A percentile compares a stretch with the other conserved stretches of the same genome.
phyloP scores from a whole-genome alignment of 2,888 invertebrate genomes.

The Willowsia nigromaculata region DNA sequence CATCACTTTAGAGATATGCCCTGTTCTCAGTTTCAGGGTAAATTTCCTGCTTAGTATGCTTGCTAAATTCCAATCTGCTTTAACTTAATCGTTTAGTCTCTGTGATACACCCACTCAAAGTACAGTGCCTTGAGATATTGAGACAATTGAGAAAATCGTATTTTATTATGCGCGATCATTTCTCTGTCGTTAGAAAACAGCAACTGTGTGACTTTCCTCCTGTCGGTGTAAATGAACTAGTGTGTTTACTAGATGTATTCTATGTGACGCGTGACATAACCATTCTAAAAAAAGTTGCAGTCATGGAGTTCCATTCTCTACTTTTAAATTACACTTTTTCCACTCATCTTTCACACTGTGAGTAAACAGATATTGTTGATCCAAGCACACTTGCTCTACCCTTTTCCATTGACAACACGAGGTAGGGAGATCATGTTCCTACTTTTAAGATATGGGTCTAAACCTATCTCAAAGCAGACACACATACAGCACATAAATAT shows the following conservation, averaged over 20 bases:
- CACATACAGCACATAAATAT: neutral
- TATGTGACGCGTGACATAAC: too few species aligned
- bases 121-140: too few species aligned
- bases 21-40: neutral
- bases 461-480: neutral
- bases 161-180: neutral
- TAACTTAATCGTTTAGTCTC: neutral
- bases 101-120: constrained; percentile 4
- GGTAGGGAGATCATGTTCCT: neutral
- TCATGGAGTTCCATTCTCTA: too few species aligned
- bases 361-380: too few species aligned
- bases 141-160: neutral
- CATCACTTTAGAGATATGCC: neutral
- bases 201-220: too few species aligned
- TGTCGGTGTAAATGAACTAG: too few species aligned
- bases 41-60: neutral
- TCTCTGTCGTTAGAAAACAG: neutral
- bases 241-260: too few species aligned
- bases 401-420: neutral
- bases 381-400: too few species aligned
- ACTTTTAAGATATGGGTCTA: too few species aligned
- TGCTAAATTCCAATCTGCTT: constrained; percentile 21
- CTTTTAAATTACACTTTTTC: too few species aligned
- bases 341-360: too few species aligned
- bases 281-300: too few species aligned